These are phyloP conservation scores for Pammene aurita DNA, from an alignment of 2,888 invertebrate species.

Conservation along the genomic window DNA sequence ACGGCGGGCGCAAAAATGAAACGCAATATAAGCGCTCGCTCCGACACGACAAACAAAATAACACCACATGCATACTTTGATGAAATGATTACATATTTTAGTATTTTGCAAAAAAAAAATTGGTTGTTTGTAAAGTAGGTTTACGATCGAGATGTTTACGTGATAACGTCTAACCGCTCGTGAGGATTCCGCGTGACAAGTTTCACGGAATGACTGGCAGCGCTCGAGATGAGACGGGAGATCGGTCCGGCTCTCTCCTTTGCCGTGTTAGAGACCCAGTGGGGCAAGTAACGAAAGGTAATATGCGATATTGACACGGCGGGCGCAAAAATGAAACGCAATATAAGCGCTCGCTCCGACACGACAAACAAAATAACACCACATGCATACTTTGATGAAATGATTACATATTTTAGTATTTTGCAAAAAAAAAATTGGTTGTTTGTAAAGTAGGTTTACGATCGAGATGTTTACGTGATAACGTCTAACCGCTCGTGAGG, in stretches of 20 bases:
- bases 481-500: too few relatives aligned
- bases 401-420: too few relatives aligned
- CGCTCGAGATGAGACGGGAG: too few relatives aligned
- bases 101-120: too few relatives aligned
- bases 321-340: constrained; percentile 33
- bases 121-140: too few relatives aligned
- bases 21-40: constrained; percentile 34
- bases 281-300: constrained; percentile 16
- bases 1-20: constrained; percentile 31
- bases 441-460: too few relatives aligned
- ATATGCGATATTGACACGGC: constrained; percentile 36
- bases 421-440: too few relatives aligned
- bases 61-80: constrained; percentile 22
- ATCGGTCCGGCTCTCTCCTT: constrained; percentile 11
- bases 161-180: too few relatives aligned
- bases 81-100: background rate
- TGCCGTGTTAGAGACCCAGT: constrained; percentile 28
- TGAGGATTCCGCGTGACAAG: too few relatives aligned
- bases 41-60: constrained; percentile 39
- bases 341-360: constrained; percentile 34
- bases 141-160: too few relatives aligned
- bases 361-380: constrained; percentile 37
- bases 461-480: too few relatives aligned
- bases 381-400: constrained; percentile 20
- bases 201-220: too few relatives aligned